These are phyloP conservation scores for Meandrusa payeni DNA, from an alignment of 2,888 invertebrate species.

Conservation along the genomic window DNA sequence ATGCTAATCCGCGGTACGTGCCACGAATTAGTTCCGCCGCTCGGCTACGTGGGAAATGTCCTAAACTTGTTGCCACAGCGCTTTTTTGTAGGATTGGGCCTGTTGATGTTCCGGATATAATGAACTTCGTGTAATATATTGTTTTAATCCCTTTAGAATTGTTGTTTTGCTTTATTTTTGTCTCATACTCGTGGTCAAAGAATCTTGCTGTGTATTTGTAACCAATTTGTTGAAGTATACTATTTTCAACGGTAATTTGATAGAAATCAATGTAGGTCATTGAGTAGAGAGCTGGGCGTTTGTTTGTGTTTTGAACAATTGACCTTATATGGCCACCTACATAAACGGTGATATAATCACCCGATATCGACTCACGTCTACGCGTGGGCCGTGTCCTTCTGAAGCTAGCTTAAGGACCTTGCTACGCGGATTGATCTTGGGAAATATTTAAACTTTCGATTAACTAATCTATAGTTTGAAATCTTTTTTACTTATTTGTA, in stretches of 20 bases:
- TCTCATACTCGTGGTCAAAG: too few species aligned
- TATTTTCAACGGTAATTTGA: neutral
- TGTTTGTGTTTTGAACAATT: conserved; percentile 59
- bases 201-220: too few species aligned
- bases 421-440: conserved; percentile 4
- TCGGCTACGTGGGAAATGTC: conserved; percentile 64
- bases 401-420: conserved; percentile 29
- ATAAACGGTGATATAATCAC: conserved; percentile 73
- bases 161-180: too few species aligned
- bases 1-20: conserved; percentile 75
- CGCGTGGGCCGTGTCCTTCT: conserved; percentile 72
- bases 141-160: too few species aligned
- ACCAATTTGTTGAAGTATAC: too few species aligned
- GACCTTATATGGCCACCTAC: conserved; percentile 79
- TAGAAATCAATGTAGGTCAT: conserved; percentile 33
- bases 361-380: conserved; percentile 55
- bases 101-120: neutral
- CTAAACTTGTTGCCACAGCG: conserved; percentile 24
- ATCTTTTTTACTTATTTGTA: too few species aligned
- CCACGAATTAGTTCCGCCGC: conserved; percentile 65
- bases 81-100: neutral
- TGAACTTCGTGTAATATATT: too few species aligned
- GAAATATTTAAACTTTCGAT: conserved; percentile 15
- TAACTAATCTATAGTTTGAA: too few species aligned
- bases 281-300: conserved; percentile 32